A percentile compares a stretch with the other conserved stretches of the same genome.
Evolutionary conservation across 2,888 invertebrate species (phyloP).

Genomic region (Idaea biselata): DNA sequence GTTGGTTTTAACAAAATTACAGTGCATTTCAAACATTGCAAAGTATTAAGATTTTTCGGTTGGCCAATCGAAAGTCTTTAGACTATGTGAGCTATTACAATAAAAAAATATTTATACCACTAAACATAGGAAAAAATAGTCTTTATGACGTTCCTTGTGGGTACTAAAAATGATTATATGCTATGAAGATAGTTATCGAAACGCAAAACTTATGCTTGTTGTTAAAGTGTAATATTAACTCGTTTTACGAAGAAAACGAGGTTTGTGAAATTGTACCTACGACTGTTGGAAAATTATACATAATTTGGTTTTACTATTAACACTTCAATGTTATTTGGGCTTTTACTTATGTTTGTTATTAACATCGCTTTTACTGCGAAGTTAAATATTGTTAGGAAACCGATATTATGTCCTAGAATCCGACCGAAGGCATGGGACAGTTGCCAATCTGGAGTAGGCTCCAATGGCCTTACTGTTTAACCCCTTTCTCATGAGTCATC

Average conservation of each 20-base stretch:
- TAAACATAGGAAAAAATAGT: constrained; percentile 31
- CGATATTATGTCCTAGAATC: too few relatives aligned
- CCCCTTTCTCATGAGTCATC: too few relatives aligned
- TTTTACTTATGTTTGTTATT: background rate
- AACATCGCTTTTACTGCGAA: background rate
- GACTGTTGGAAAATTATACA: constrained; percentile 8
- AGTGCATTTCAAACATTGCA: too few relatives aligned
- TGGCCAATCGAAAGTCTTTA: constrained; percentile 61
- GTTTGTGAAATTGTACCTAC: background rate
- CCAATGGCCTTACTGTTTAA: too few relatives aligned
- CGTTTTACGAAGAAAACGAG: constrained; percentile 3
- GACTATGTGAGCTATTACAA: constrained; percentile 32
- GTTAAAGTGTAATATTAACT: constrained; percentile 8
- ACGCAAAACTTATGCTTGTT: constrained; percentile 21
- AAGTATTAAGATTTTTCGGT: constrained; percentile 14
- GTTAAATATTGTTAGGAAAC: too few relatives aligned
- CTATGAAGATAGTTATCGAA: constrained; percentile 25
- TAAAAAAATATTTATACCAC: constrained; percentile 33
- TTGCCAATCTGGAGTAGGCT: too few relatives aligned
- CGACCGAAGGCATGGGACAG: too few relatives aligned
- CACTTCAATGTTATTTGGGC: background rate
- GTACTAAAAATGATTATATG: constrained; percentile 27
- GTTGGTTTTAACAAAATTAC: too few relatives aligned
- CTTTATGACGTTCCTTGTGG: constrained; percentile 29
- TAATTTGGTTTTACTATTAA: constrained; percentile 3